These are phyloP conservation scores for Periparus ater DNA, from an alignment of 2,797 vertebrate genomes.

Conservation along the genomic window DNA sequence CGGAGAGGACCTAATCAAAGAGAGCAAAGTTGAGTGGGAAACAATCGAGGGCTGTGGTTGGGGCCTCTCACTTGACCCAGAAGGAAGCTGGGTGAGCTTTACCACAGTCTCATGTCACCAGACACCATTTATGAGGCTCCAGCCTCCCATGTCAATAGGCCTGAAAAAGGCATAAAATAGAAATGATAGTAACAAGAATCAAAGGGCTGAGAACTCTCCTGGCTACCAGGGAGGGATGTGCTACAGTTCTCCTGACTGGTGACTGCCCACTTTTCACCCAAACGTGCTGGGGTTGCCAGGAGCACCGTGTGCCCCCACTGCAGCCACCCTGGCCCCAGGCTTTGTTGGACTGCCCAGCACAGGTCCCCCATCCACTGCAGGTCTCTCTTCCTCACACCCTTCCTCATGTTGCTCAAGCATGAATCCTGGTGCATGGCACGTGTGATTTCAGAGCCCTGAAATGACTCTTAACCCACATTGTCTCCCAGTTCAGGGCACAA, in stretches of 20 bases:
- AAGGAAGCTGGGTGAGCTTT: constrained; percentile 9
- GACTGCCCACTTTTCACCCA: rapidly evolving
- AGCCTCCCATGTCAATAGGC: constrained; percentile 23
- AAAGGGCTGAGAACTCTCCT: not conserved
- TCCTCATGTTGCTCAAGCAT: rapidly evolving
- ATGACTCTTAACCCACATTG: not conserved
- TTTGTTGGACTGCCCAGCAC: not conserved
- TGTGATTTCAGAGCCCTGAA: not conserved
- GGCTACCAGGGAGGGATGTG: rapidly evolving
- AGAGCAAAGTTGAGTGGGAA: not conserved
- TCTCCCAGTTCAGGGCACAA: not conserved
- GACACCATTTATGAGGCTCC: constrained; percentile 42
- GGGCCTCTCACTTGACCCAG: not conserved
- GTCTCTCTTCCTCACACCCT: not conserved
- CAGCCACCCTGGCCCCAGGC: not conserved
- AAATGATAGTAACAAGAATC: not conserved
- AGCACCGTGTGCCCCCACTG: rapidly evolving
- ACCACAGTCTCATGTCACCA: not conserved
- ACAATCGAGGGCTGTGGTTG: not conserved
- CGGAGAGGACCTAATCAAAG: not conserved
- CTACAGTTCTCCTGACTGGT: rapidly evolving
- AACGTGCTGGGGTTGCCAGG: rapidly evolving
- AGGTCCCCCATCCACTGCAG: rapidly evolving
- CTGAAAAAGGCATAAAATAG: constrained; percentile 43
- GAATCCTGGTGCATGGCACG: rapidly evolving